Conservation (phyloP, 2,888 invertebrate genomes). For the Tinea semifulvella region DNA sequence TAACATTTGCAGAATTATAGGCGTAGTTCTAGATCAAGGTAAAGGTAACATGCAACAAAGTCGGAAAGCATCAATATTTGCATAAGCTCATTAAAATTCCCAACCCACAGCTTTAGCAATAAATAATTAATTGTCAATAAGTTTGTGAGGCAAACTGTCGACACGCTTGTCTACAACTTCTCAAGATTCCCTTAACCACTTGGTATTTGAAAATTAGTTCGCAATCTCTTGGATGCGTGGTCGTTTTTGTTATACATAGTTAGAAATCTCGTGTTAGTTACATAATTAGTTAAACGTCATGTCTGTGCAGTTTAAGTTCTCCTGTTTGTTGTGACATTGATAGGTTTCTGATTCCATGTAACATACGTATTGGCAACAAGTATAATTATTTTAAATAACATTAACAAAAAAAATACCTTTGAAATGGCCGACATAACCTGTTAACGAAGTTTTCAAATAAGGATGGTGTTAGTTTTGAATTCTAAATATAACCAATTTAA, state of each 20-base stretch:
- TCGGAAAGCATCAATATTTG: constrained; percentile 4
- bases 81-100: not conserved
- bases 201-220: not conserved
- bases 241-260: not conserved
- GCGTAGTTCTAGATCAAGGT: too few species aligned
- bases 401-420: too few species aligned
- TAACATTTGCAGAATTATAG: too few species aligned
- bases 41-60: too few species aligned
- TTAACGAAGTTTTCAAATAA: too few species aligned
- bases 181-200: not conserved
- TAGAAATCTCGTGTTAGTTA: not conserved
- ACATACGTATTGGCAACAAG: too few species aligned
- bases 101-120: not conserved
- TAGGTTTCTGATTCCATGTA: too few species aligned
- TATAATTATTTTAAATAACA: too few species aligned
- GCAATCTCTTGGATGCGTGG: not conserved
- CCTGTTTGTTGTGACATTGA: too few species aligned
- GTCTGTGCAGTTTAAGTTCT: not conserved
- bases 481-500: too few species aligned
- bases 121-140: not conserved
- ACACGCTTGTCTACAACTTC: not conserved
- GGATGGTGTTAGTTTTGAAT: too few species aligned
- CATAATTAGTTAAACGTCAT: not conserved
- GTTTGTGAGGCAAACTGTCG: not conserved
- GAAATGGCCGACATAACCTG: too few species aligned